Conservation (phyloP, 2,113 vertebrate species). For the Myxocyprinus asiaticus region DNA sequence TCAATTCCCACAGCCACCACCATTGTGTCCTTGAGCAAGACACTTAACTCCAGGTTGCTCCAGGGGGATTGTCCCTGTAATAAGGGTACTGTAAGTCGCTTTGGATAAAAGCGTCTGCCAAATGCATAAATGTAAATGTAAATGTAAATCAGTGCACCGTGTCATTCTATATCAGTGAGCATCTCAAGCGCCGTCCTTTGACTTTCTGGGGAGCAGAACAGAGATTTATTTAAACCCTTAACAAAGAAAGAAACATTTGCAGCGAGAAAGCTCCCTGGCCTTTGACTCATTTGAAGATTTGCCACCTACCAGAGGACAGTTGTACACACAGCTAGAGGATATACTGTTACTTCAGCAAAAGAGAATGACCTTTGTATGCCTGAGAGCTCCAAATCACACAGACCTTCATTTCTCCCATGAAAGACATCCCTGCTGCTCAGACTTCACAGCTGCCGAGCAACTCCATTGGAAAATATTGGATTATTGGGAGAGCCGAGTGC, state of each 20-base stretch:
- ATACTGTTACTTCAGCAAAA: slow-evolving; percentile 73
- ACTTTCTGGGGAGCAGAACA: slow-evolving; percentile 3
- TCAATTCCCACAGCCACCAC: too few species aligned
- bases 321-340: slow-evolving; percentile 87
- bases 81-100: too few species aligned
- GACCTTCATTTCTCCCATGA: slow-evolving; percentile 82
- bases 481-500: slow-evolving; percentile 84
- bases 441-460: slow-evolving; percentile 78
- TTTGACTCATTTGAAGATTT: slow-evolving; percentile 62
- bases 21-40: too few species aligned
- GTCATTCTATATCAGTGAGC: neutral
- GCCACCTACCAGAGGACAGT: slow-evolving; percentile 78
- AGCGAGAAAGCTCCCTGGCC: slow-evolving; percentile 25
- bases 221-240: slow-evolving; percentile 48
- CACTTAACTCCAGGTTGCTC: too few species aligned
- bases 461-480: slow-evolving; percentile 85
- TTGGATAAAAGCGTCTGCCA: too few species aligned
- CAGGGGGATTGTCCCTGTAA: too few species aligned
- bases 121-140: too few species aligned
- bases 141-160: neutral
- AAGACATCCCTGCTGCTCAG: slow-evolving; percentile 84
- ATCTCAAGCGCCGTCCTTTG: neutral
- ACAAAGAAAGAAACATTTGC: slow-evolving; percentile 36
- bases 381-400: slow-evolving; percentile 81
- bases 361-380: slow-evolving; percentile 79